Conservation (phyloP, 1,140 invertebrate genomes). For the Pogonognathellus flavescens region DNA sequence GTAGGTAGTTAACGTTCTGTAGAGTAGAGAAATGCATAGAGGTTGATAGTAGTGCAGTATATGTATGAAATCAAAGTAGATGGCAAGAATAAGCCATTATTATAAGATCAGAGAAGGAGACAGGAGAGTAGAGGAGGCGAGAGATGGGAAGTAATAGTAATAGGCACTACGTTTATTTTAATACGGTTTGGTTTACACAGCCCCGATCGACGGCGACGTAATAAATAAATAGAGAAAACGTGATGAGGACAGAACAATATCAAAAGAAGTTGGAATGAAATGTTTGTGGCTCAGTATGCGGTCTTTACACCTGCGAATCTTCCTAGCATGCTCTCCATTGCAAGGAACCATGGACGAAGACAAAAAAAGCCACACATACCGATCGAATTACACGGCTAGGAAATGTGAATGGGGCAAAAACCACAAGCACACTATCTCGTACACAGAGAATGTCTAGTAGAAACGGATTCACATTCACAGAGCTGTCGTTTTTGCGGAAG, state of each 20-base stretch:
- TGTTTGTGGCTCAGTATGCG: conserved; percentile 56
- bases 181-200: conserved; percentile 10
- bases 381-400: conserved; percentile 55
- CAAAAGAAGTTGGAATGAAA: conserved; percentile 52
- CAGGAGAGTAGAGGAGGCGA: no score
- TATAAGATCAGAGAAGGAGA: no score
- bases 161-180: not conserved
- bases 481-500: conserved; percentile 47
- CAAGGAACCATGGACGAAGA: conserved; percentile 30
- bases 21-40: no score
- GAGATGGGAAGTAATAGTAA: no score
- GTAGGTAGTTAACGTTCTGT: no score
- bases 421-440: conserved; percentile 26
- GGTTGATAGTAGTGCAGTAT: no score
- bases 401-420: conserved; percentile 49
- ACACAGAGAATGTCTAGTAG: not conserved
- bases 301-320: conserved; percentile 59
- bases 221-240: conserved; percentile 57
- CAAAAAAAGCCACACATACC: conserved; percentile 56
- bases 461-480: conserved; percentile 42
- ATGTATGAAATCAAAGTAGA: no score
- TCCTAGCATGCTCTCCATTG: conserved; percentile 34
- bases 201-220: conserved; percentile 10
- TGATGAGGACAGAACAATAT: conserved; percentile 46
- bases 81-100: no score